These are phyloP conservation scores for Thunnus maccoyii DNA, from an alignment of 2,113 vertebrate genomes.

Conservation along the genomic window DNA sequence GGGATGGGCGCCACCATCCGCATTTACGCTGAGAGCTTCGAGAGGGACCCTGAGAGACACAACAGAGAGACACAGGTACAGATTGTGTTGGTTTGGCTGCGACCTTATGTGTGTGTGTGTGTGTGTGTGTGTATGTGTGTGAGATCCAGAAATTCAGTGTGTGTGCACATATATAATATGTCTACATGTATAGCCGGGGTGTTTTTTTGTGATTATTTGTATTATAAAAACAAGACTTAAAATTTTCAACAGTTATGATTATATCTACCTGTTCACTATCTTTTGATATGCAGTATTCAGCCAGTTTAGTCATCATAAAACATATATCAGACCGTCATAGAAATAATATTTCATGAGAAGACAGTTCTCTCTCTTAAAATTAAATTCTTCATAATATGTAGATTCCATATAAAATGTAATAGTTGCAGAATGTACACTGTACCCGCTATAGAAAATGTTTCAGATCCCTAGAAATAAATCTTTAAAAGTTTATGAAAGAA, in stretches of 20 bases:
- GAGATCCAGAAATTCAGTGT: not conserved
- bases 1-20: slow-evolving; percentile 90
- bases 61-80: slow-evolving; percentile 94
- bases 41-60: slow-evolving; percentile 93
- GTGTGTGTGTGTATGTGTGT: slow-evolving; percentile 6
- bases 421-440: not conserved
- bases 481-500: not conserved
- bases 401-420: not conserved
- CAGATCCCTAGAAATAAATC: not conserved
- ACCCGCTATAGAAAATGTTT: not conserved
- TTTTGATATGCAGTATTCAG: not conserved
- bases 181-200: not conserved
- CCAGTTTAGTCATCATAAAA: slow-evolving; percentile 1
- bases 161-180: not conserved
- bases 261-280: no score
- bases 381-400: not conserved
- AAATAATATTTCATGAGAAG: not conserved
- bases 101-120: not conserved
- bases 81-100: slow-evolving; percentile 32
- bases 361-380: not conserved
- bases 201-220: no score
- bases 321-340: not conserved
- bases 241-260: no score
- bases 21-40: slow-evolving; percentile 96
- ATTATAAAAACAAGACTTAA: no score